Evolutionary conservation across 2,113 vertebrate genomes (phyloP), one percentile per base, ranked within the genome.

Genomic region (Notechis scutatus): DNA sequence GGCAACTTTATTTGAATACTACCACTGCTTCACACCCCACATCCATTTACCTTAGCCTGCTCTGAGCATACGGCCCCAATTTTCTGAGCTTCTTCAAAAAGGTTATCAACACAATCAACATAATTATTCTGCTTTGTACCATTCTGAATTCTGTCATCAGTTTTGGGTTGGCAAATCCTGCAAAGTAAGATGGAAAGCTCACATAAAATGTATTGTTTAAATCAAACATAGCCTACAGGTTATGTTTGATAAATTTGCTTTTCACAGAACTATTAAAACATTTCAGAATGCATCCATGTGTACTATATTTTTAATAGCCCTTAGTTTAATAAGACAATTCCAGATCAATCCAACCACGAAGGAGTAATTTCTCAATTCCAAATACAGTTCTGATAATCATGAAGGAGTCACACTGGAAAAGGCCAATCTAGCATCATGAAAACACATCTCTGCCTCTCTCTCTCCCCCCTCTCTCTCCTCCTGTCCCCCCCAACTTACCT

Each of bases 51-150:
- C 87, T 96, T 97, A 69, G 96, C 0, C 3, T 97, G 93, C 52
- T 97, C 93, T 92, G 96, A 90, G 88, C 95, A 95, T 74, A 96
- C 95, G 56, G 96, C 96, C 92, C 96, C 97, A 92, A 95, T 45
- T 74, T 97, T 98, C 95, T 97, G 96, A 85, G 97, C 97, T 95
- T 98, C 97, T 94, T 98, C 97, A 96, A 98, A 98, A 18, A 98
- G 97, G 85, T 94, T 96, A 92, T 98, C 96, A 54, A 97, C 96
- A 94, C 97, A 97, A 95, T 94, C 95, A 45, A 97, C 97, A 94
- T 95, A 95, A 85, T 93, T 95, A 88, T 47, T 94, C 91, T 97
- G 95, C 3, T 92, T 96, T 47, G 94, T 88, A 64, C 95, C 45
- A 15, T 90, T 91, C 74, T 94, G 94, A 93, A 97, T 90, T 18